Conservation (phyloP, 1,140 invertebrate genomes). For the Macrocentrus cingulum region DNA sequence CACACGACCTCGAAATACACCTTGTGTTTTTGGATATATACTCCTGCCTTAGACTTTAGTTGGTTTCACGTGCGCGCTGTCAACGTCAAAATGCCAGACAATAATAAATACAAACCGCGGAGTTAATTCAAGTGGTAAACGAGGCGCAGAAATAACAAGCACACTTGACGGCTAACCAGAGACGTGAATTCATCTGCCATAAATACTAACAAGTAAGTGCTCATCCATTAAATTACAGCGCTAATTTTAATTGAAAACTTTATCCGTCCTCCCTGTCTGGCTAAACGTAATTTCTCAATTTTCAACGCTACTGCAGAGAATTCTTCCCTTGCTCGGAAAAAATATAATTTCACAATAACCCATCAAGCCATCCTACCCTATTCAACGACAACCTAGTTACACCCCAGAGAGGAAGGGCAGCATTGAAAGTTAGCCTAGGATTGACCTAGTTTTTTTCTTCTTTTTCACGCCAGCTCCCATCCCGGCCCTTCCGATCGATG, state of each 20-base stretch:
- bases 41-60: neutral
- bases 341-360: neutral
- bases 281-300: too few relatives aligned
- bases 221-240: too few relatives aligned
- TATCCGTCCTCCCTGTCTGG: too few relatives aligned
- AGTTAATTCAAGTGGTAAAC: neutral
- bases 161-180: too few relatives aligned
- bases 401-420: conserved; percentile 1
- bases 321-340: neutral
- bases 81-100: neutral
- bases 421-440: conserved; percentile 17
- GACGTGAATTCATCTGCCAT: too few relatives aligned
- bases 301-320: neutral
- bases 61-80: neutral
- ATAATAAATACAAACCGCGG: neutral
- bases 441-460: conserved; percentile 9
- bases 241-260: too few relatives aligned
- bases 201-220: too few relatives aligned
- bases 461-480: neutral
- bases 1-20: conserved; percentile 2
- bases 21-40: neutral
- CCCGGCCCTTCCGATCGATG: conserved; percentile 1
- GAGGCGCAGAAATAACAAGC: neutral
- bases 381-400: conserved; percentile 18
- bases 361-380: neutral